A percentile compares a stretch with the other conserved stretches of the same genome.
Evolutionary conservation across 1,140 invertebrate genomes (phyloP).

Genomic region (Ooceraea biroi): DNA sequence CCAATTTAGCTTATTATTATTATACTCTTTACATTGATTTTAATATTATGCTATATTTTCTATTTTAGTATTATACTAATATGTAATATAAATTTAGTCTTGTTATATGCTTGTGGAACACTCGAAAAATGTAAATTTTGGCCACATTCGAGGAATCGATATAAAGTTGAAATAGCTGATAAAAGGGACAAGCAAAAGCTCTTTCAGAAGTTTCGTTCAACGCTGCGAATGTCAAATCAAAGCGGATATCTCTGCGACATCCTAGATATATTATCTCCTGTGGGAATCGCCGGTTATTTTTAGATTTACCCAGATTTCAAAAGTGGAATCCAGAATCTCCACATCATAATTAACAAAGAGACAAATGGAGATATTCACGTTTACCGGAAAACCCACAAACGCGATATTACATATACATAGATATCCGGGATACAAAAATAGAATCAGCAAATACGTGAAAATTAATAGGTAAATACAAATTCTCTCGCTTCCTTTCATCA

Average conservation of each 20-base stretch:
- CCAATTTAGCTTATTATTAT: too few species aligned
- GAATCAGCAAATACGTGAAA: too few species aligned
- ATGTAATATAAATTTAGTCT: too few species aligned
- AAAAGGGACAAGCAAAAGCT: slow-evolving; percentile 14
- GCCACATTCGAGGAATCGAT: neutral
- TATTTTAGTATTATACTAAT: too few species aligned
- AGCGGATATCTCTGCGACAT: slow-evolving; percentile 41
- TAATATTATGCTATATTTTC: neutral
- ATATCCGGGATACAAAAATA: too few species aligned
- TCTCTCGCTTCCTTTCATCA: too few species aligned
- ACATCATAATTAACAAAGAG: slow-evolving; percentile 58
- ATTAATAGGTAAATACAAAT: too few species aligned
- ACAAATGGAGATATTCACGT: neutral
- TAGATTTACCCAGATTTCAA: slow-evolving; percentile 57
- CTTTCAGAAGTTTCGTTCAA: slow-evolving; percentile 26
- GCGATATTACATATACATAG: too few species aligned
- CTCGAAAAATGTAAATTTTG: neutral
- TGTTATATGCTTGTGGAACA: too few species aligned
- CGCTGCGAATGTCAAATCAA: slow-evolving; percentile 48
- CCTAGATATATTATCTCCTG: slow-evolving; percentile 54
- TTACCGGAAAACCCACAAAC: neutral
- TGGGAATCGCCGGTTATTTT: slow-evolving; percentile 45
- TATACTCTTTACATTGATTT: too few species aligned
- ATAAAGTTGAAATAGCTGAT: neutral
- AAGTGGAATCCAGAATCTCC: slow-evolving; percentile 50